Evolutionary conservation across 2,113 vertebrate species (phyloP).

Genomic region (Upupa epops): DNA sequence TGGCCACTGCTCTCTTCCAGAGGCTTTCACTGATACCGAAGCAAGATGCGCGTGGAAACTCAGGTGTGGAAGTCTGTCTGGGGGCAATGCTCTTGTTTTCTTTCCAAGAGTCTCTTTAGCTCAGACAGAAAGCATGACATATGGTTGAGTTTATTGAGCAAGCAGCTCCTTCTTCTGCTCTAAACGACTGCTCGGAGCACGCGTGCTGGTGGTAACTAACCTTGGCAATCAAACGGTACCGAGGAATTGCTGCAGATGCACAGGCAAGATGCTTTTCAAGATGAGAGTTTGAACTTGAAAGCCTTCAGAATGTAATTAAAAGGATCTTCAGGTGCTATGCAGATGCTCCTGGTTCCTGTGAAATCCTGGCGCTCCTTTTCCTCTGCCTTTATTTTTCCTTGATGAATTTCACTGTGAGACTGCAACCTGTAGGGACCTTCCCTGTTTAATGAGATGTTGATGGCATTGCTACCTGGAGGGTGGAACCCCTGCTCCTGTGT

Average conservation of each 20-base stretch:
- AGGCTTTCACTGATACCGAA: background rate
- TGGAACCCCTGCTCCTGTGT: too few species aligned
- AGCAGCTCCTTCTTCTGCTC: background rate
- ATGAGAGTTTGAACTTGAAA: background rate
- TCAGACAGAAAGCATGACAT: background rate
- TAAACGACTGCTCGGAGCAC: conserved; percentile 1
- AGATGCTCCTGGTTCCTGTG: background rate
- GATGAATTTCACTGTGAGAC: background rate
- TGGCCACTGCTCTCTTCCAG: background rate
- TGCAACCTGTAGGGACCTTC: background rate
- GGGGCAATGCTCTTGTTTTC: background rate
- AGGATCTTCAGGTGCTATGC: background rate
- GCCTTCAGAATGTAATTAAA: background rate
- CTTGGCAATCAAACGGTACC: conserved; percentile 10
- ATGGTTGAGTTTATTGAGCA: conserved; percentile 23
- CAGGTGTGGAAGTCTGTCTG: background rate
- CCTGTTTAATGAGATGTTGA: background rate
- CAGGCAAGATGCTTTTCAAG: background rate
- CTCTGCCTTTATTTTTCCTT: background rate
- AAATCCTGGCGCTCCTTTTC: background rate
- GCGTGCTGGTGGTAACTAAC: background rate
- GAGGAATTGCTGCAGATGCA: conserved; percentile 11
- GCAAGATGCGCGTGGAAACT: background rate
- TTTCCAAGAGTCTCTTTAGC: background rate
- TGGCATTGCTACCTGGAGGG: background rate